Base-by-base conservation (phyloP, 2,888 invertebrate species). In the Agrotis exclamationis region DNA sequence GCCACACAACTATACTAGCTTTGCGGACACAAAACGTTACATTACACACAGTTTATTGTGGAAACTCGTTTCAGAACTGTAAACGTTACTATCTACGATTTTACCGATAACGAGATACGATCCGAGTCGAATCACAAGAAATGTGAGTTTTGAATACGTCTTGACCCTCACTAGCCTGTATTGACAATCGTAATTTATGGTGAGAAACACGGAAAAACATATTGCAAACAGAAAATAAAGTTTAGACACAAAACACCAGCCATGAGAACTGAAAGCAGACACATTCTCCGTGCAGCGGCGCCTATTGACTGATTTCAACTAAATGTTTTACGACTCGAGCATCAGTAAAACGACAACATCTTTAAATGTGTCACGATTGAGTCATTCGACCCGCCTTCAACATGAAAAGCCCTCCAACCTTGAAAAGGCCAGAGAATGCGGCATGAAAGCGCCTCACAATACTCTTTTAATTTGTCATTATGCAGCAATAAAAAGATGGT, bases 391-490 rank as follows among this genome's bases (percentile, higher is more conserved):
- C 86, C 82, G 86, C 86, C 88, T 87, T 84, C 88, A 57, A 63
- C 67, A 79, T 74, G 90, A 89, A 89, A 90, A 89, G 88, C 89
- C 87, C 89, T 89, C 90, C 89, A 92, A 90, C 90, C 89, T 91
- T 91, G 89, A 91, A 93, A 91, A 90, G 90, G 86, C 87, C 84
- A 85, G 84, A 88, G 94, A 94, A 94, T 93, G 90, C 88, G 86
- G 89, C 94, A 94, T 95, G 94, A 95, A 95, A 96, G 92, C 90
- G 94, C 90, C 89, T 85, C 90, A 96, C 95, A 96, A 96, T 95
- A 94, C 92, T 92, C 93, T 95, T 93, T 95, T 95, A 96, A 96
- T 96, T 96, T 95, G 95, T 94, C 96, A 96, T 95, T 96, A 96
- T 93, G 92, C 85, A 92, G 93, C 93, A 95, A 96, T 96, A 95